A percentile compares a stretch with the other conserved stretches of the same genome.
phyloP scores from a whole-genome alignment of 1,140 invertebrate species.

The Papilio polyxenes region DNA sequence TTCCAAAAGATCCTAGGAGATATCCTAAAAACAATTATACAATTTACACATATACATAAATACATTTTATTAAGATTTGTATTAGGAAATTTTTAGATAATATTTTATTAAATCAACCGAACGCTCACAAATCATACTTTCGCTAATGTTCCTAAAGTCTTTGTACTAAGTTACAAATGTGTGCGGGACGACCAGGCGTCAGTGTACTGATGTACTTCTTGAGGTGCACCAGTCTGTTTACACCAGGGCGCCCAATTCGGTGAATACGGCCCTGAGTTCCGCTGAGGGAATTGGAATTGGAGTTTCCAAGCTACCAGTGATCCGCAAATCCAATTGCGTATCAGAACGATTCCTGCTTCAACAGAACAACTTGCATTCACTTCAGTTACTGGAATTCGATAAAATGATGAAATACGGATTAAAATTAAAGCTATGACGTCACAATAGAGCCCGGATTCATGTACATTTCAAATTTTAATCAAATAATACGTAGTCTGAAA shows the following conservation, averaged over 20 bases:
- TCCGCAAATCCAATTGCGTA: slow-evolving; percentile 23
- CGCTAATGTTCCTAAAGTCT: neutral
- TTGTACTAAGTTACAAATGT: neutral
- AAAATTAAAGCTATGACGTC: no score
- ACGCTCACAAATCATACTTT: neutral
- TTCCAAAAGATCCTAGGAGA: no score
- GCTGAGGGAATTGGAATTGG: slow-evolving; percentile 7
- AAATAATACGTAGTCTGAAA: neutral
- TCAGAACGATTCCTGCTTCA: slow-evolving; percentile 6
- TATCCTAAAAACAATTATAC: no score
- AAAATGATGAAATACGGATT: neutral
- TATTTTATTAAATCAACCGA: neutral
- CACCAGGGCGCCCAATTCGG: neutral
- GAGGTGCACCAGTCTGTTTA: neutral
- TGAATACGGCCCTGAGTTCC: neutral
- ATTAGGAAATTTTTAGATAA: no score
- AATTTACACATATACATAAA: no score
- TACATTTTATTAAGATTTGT: no score
- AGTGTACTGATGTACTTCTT: neutral
- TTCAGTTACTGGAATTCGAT: neutral
- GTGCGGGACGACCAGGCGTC: neutral
- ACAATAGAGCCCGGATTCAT: neutral
- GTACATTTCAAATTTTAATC: neutral
- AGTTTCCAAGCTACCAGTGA: neutral
- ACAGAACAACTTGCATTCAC: neutral